A percentile compares a stretch with the other conserved stretches of the same genome.
phyloP scores from a whole-genome alignment of 2,888 invertebrate species.

The Ophioninae sp. region DNA sequence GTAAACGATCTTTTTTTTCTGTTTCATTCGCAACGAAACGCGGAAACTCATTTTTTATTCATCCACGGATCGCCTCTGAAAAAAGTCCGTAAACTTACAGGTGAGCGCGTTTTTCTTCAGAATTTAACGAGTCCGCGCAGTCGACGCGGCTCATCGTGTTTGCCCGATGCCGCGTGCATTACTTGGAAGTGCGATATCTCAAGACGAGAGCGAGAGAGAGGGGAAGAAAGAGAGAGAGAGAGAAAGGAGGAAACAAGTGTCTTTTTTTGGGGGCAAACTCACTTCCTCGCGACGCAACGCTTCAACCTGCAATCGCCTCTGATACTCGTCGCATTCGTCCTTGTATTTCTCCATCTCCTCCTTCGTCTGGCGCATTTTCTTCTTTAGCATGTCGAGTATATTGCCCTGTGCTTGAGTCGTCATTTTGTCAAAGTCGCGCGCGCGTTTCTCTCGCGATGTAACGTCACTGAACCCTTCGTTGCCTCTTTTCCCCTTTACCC shows the following conservation, averaged over 20 bases:
- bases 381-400: constrained; percentile 98
- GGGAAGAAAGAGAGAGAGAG: background rate
- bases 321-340: constrained; percentile 98
- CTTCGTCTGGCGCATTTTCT: constrained; percentile 99
- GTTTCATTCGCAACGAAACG: background rate
- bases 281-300: constrained; percentile 99
- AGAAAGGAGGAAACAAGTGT: background rate
- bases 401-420: constrained; percentile 96
- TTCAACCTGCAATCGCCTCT: constrained; percentile 97
- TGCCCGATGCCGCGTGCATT: background rate
- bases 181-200: background rate
- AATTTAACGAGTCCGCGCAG: background rate
- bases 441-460: constrained; percentile 25
- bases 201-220: background rate
- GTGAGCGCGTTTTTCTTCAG: background rate
- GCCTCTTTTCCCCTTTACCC: constrained; percentile 3
- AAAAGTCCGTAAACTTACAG: background rate
- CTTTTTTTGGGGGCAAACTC: constrained; percentile 82
- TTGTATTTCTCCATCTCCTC: constrained; percentile 99
- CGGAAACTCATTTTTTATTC: background rate
- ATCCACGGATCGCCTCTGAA: background rate
- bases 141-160: background rate
- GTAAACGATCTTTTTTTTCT: background rate
- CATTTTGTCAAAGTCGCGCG: constrained; percentile 83
- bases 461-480: constrained; percentile 29